Evolutionary conservation across 2,113 vertebrate species (phyloP), one percentile per base, ranked within the genome.

Genomic region (Colinus virginianus): DNA sequence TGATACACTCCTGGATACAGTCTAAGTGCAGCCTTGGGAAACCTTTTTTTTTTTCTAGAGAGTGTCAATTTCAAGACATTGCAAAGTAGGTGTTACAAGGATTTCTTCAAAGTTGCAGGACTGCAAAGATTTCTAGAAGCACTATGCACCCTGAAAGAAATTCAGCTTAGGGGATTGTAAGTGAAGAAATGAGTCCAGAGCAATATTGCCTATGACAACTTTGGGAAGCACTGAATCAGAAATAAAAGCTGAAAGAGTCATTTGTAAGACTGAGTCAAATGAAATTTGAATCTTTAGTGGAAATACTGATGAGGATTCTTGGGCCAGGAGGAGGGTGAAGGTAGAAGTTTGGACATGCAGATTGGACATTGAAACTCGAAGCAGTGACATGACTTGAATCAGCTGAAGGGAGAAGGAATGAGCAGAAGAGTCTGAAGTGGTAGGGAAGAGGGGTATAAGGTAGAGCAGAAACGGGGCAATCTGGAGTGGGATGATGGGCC

Each of bases 401-500:
- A 28, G 46, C 36, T 45, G 59, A 80, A 67, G 30, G 40, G 75
- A 78, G 16, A 7, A 51, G 30, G 49, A 77, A 32, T 28, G 19
- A 4, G 2, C 46, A n/a, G 14, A 12, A 2, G 45, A 34, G 42
- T 53, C 43, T 63, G 1, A 1, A 43, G 26, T 12, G 32, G 30
- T 15, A 43, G 11, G 34, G 23, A 70, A n/a, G 43, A 69, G 25
- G n/a, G 6, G 1, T 55, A 6, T 30, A 67, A 68, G 25, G 15
- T 26, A 21, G 3, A 30, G 22, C n/a, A 36, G 80, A 78, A 64
- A 34, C 8, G 15, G 4, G 15, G 22, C 0, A 0, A 8, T 43
- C 30, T 61, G 36, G 18, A 76, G 14, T 64, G 48, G 48, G 72
- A 25, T 48, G 13, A 40, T 1, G 75, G 40, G 23, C 40, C 40